These are phyloP conservation scores for Lanius collurio DNA, from an alignment of 2,113 vertebrate species.

Conservation along the genomic window DNA sequence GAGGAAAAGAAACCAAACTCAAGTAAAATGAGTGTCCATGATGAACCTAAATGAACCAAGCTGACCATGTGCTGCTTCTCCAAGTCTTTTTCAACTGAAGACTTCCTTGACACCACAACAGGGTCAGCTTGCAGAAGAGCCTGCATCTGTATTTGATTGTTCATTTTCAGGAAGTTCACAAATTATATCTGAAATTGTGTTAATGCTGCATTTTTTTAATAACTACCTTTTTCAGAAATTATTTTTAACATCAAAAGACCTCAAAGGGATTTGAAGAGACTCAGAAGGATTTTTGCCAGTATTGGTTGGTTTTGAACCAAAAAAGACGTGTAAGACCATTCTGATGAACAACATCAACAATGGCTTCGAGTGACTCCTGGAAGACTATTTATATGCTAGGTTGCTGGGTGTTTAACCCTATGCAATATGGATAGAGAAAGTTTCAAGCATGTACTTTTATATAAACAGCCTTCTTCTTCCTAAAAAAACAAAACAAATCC, in stretches of 20 bases:
- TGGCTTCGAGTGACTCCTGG: not conserved
- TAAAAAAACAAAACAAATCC: rapidly evolving
- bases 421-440: not conserved
- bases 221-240: not conserved
- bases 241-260: not conserved
- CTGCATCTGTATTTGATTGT: not conserved
- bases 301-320: not conserved
- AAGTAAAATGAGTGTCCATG: rapidly evolving
- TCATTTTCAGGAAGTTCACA: not conserved
- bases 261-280: not conserved
- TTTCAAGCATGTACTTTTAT: not conserved
- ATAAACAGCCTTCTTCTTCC: not conserved
- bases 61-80: not conserved
- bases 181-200: not conserved
- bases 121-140: not conserved
- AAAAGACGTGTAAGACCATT: not conserved
- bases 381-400: not conserved
- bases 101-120: not conserved
- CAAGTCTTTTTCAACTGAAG: not conserved
- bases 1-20: not conserved
- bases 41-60: not conserved
- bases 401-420: not conserved
- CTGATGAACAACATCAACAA: not conserved
- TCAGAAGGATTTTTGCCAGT: not conserved
- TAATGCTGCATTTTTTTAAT: not conserved